Conservation (phyloP, 2,113 vertebrate species). For the Thamnaconus septentrionalis region DNA sequence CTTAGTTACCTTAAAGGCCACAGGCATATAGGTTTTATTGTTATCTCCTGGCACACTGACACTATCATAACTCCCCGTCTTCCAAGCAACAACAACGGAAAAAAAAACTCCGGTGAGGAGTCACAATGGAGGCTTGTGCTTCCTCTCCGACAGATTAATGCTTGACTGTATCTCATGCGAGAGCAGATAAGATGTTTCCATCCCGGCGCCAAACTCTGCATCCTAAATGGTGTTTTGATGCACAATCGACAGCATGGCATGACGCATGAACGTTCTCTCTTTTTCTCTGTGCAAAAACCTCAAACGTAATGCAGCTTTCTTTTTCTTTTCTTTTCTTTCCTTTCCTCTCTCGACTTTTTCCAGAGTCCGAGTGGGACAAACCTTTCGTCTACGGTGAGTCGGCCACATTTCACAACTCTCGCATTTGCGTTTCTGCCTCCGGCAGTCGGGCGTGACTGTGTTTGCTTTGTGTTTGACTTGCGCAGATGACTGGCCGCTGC, state of each 20-base stretch:
- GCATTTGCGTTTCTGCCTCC: background rate
- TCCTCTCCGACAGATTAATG: constrained; percentile 59
- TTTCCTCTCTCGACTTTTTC: constrained; percentile 16
- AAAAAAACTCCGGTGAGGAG: constrained; percentile 48
- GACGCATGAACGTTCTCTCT: no score
- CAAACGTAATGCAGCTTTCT: background rate
- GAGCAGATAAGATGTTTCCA: constrained; percentile 51
- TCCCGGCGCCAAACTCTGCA: constrained; percentile 27
- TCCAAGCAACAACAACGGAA: background rate
- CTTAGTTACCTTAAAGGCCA: constrained; percentile 50
- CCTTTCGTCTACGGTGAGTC: constrained; percentile 63
- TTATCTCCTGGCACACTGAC: constrained; percentile 58
- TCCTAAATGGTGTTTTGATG: constrained; percentile 45
- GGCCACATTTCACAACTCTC: background rate
- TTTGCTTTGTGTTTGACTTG: constrained; percentile 6
- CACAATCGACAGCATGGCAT: constrained; percentile 30
- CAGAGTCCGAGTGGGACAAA: constrained; percentile 32
- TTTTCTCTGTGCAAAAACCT: no score
- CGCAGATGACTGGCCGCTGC: constrained; percentile 64
- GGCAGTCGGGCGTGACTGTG: background rate
- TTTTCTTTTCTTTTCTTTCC: constrained; percentile 14
- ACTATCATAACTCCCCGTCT: constrained; percentile 53
- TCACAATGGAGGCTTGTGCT: constrained; percentile 46
- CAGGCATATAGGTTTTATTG: constrained; percentile 48
- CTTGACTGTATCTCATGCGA: constrained; percentile 49